Conservation (phyloP, 2,888 invertebrate genomes). For the Aspidiotus rigidus region DNA sequence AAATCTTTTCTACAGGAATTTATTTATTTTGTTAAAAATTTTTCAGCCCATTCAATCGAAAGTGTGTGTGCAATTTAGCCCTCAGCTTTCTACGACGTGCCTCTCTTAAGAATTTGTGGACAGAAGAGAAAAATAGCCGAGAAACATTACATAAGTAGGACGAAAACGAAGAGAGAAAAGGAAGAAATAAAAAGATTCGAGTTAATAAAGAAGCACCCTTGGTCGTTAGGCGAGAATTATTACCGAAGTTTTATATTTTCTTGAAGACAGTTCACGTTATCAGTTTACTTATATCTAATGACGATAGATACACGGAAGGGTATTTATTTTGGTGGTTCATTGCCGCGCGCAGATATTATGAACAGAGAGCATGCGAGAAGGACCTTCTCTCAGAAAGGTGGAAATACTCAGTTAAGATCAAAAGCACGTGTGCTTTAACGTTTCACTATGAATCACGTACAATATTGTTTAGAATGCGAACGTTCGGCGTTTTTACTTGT, state of each 20-base stretch:
- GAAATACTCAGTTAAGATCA: constrained; percentile 20
- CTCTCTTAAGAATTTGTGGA: too few species aligned
- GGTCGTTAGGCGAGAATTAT: constrained; percentile 27
- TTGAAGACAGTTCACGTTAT: constrained; percentile 27
- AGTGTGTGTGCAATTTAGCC: too few species aligned
- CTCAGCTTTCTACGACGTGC: too few species aligned
- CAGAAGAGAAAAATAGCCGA: too few species aligned
- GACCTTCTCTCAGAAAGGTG: constrained; percentile 15
- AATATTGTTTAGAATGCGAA: constrained; percentile 19
- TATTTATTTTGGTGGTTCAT: constrained; percentile 9
- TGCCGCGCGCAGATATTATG: background rate
- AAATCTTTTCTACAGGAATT: too few species aligned
- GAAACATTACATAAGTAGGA: too few species aligned
- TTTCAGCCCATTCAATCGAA: too few species aligned
- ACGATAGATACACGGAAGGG: background rate
- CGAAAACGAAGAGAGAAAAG: too few species aligned
- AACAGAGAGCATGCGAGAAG: background rate
- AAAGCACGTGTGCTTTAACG: constrained; percentile 13
- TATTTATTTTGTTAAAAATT: too few species aligned
- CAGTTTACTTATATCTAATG: constrained; percentile 23
- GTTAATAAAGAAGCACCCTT: constrained; percentile 18
- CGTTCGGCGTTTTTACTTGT: background rate
- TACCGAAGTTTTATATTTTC: constrained; percentile 29
- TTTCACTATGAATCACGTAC: constrained; percentile 25
- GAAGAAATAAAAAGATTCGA: constrained; percentile 15